phyloP scores from a whole-genome alignment of 2,797 vertebrate species.

The Astyanax mexicanus region DNA sequence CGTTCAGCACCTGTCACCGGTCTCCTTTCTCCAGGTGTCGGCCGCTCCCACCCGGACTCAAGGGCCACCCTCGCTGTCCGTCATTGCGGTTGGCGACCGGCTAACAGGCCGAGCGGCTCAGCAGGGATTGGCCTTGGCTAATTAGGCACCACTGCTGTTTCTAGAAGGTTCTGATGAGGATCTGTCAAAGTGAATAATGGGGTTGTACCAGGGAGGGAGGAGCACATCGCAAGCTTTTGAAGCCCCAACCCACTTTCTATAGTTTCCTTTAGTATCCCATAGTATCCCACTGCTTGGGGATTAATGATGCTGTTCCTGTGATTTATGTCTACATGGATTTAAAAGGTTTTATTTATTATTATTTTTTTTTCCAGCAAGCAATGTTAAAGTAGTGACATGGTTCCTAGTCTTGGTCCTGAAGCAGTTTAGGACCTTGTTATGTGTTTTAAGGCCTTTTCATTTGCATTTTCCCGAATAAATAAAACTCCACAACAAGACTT shows the following conservation, averaged over 20 bases:
- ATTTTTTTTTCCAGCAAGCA: neutral
- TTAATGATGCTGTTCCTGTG: slow-evolving; percentile 61
- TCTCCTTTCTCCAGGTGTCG: slow-evolving; percentile 44
- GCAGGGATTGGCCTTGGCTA: slow-evolving; percentile 77
- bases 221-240: slow-evolving; percentile 66
- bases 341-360: slow-evolving; percentile 44
- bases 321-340: slow-evolving; percentile 57
- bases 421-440: no score
- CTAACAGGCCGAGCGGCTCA: slow-evolving; percentile 50
- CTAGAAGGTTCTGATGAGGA: slow-evolving; percentile 83
- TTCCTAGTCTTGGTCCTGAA: neutral
- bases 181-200: slow-evolving; percentile 82
- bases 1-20: slow-evolving; percentile 54
- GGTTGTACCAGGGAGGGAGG: slow-evolving; percentile 55
- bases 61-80: slow-evolving; percentile 19
- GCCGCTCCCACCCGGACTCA: slow-evolving; percentile 56
- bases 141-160: slow-evolving; percentile 79
- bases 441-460: no score
- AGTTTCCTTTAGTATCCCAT: slow-evolving; percentile 47
- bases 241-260: slow-evolving; percentile 53
- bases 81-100: slow-evolving; percentile 34
- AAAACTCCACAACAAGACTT: no score
- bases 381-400: neutral
- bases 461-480: no score
- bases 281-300: slow-evolving; percentile 53